These are phyloP conservation scores for Thelaira solivaga DNA, from an alignment of 2,888 invertebrate species.

Conservation along the genomic window DNA sequence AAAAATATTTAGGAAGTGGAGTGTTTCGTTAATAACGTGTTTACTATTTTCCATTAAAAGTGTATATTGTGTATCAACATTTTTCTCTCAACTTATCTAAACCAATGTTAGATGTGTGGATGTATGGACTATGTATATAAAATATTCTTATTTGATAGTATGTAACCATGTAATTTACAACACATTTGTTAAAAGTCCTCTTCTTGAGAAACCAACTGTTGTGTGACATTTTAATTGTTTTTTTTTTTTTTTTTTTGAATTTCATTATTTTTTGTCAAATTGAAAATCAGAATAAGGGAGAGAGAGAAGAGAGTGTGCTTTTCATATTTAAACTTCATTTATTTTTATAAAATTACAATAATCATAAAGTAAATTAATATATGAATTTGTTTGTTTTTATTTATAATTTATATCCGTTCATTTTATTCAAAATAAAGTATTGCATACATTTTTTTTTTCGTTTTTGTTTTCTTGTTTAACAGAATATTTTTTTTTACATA, in stretches of 20 bases:
- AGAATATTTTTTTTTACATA: conserved; percentile 19
- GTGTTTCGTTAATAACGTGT: too few species aligned
- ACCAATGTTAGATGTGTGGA: neutral
- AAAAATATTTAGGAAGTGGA: too few species aligned
- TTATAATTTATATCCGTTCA: conserved; percentile 52
- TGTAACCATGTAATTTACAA: conserved; percentile 15
- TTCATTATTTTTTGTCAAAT: conserved; percentile 39
- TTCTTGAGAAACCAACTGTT: neutral
- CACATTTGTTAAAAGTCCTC: neutral
- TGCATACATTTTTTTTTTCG: conserved; percentile 24
- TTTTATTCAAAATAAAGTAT: conserved; percentile 57
- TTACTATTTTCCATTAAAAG: neutral
- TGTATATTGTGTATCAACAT: conserved; percentile 20
- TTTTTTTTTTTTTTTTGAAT: neutral
- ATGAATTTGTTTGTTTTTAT: conserved; percentile 29
- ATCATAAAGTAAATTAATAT: conserved; percentile 52
- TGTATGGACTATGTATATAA: too few species aligned
- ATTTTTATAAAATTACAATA: conserved; percentile 62
- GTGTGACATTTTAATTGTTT: neutral
- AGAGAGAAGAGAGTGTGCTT: conserved; percentile 27
- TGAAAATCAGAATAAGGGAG: conserved; percentile 17
- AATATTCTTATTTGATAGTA: too few species aligned
- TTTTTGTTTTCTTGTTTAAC: conserved; percentile 18
- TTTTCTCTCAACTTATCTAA: neutral
- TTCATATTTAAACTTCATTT: conserved; percentile 56